These are phyloP conservation scores for Lophius piscatorius DNA, from an alignment of 2,113 vertebrate species.

Conservation along the genomic window DNA sequence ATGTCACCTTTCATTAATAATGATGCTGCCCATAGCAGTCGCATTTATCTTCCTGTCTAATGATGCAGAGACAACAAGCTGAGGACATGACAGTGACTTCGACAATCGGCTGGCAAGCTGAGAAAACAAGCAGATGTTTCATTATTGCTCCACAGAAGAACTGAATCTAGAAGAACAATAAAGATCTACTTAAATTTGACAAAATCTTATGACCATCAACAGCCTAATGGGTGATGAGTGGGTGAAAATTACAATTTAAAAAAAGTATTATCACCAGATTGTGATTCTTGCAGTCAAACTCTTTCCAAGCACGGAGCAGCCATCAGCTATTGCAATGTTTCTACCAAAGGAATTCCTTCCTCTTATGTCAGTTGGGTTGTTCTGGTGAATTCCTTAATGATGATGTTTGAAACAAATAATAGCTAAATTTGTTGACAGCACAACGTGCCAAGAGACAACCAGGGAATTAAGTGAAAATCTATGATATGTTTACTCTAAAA, in stretches of 20 bases:
- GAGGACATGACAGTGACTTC: constrained; percentile 33
- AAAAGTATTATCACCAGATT: no score
- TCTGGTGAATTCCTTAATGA: neutral
- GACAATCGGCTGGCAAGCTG: constrained; percentile 24
- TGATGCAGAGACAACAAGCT: constrained; percentile 33
- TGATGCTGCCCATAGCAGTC: constrained; percentile 67
- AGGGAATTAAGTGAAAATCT: constrained; percentile 2
- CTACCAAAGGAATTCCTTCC: neutral
- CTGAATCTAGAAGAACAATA: no score
- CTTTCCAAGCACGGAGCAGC: neutral
- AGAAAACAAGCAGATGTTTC: constrained; percentile 46
- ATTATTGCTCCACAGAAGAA: constrained; percentile 6
- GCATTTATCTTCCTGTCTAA: constrained; percentile 70
- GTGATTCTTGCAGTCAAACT: neutral
- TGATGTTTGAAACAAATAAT: constrained; percentile 8
- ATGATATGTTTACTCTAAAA: constrained; percentile 2
- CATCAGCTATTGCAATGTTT: neutral
- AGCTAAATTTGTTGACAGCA: neutral
- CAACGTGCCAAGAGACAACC: neutral
- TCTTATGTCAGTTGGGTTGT: constrained; percentile 5
- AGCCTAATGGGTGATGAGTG: no score
- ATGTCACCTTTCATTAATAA: constrained; percentile 81
- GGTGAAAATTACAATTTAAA: no score
- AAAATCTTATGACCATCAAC: no score
- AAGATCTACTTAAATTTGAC: no score